Evolutionary conservation across 2,888 invertebrate genomes (phyloP), one percentile per base, ranked within the genome.

Genomic region (Marasmarcha lunaedactyla): DNA sequence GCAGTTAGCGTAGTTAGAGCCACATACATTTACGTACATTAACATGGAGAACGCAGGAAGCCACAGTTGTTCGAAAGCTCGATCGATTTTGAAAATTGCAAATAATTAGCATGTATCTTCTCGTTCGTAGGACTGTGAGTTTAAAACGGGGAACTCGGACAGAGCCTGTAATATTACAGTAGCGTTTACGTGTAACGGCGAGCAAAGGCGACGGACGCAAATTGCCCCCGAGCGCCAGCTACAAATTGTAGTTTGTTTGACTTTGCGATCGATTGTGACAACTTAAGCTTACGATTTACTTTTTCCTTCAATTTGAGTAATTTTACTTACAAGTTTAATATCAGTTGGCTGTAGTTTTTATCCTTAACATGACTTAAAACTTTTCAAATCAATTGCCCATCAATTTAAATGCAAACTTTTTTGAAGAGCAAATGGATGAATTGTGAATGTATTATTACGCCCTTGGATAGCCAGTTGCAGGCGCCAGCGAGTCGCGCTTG

Each of bases 11-110:
- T n/a, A 30, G n/a, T n/a, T 30, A 30, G 30, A 30, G 11, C 20
- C 30, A 30, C 30, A 9, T 30, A 30, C 11, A 30, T n/a, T 11
- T 30, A 30, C 30, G 30, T 30, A 30, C 30, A 30, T 30, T 11
- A 62, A 59, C 51, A 55, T 20, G 63, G 63, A 54, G 57, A 71
- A 68, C 66, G 70, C 69, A 77, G 71, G 77, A 78, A 78, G 78
- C 77, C 71, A 57, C 72, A 67, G 62, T 59, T 61, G 55, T 52
- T 70, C 64, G 60, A 78, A 78, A 70, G 79, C 77, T 77, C 71
- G 72, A 76, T 77, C 78, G 77, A 72, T 81, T 83, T 78, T 79
- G 70, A 79, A 83, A 83, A 83, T 83, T 79, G 64, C 76, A 76
- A 71, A 65, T 76, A 83, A 83, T 83, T 83, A 83, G 73, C 69